Percentiles rank a stretch among this genome's conserved stretches.
Conservation (phyloP, 2,113 vertebrate genomes). For the Daubentonia madagascariensis region DNA sequence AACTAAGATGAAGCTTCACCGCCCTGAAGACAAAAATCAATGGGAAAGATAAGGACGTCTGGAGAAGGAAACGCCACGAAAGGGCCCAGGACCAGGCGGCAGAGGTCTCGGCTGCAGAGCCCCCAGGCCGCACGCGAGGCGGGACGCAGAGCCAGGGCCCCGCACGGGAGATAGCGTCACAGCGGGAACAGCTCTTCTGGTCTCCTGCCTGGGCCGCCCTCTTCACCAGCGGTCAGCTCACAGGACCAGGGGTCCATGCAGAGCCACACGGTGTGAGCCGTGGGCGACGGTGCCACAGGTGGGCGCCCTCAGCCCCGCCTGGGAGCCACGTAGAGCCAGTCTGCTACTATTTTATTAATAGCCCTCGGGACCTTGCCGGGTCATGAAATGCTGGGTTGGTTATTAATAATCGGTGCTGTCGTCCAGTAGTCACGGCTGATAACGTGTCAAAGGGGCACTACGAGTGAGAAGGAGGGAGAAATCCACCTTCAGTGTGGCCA, state of each 20-base stretch:
- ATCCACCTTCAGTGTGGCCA: accelerated
- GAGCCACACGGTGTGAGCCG: not conserved
- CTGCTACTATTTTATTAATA: not conserved
- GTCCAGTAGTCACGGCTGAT: not conserved
- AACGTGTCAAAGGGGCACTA: accelerated
- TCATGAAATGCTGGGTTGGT: accelerated
- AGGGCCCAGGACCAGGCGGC: accelerated
- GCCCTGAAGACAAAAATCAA: accelerated
- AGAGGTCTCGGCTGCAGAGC: not conserved
- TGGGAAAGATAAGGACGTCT: accelerated
- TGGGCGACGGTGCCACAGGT: accelerated
- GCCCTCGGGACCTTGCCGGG: not conserved
- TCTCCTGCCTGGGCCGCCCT: not conserved
- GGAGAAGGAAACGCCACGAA: accelerated
- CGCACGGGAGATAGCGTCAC: not conserved
- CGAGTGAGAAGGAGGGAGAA: accelerated
- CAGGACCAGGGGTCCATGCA: accelerated
- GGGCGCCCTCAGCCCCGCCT: not conserved
- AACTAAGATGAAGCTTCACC: not conserved
- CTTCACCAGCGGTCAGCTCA: accelerated
- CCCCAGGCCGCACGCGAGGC: accelerated
- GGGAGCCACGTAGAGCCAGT: too few relatives aligned
- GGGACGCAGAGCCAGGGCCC: accelerated
- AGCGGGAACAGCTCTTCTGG: accelerated
- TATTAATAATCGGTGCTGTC: accelerated